Evolutionary conservation across 2,888 invertebrate genomes (phyloP).

Genomic region (Electrophaes corylata): DNA sequence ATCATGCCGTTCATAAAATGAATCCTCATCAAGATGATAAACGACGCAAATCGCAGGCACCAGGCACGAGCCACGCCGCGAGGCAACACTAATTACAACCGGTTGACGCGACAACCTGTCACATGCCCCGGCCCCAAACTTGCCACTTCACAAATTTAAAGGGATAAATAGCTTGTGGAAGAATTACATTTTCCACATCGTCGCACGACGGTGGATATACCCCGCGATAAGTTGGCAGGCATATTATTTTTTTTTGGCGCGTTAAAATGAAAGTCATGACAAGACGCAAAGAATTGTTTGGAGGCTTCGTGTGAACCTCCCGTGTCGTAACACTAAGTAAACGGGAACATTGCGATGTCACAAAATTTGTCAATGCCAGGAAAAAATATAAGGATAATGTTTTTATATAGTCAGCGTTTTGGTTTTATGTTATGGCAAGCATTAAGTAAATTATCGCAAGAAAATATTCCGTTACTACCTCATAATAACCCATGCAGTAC

Average conservation of each 20-base stretch:
- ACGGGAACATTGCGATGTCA: slow-evolving; percentile 11
- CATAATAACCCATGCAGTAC: slow-evolving; percentile 4
- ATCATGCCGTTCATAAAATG: slow-evolving; percentile 19
- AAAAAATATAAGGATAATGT: neutral
- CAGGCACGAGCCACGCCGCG: slow-evolving; percentile 34
- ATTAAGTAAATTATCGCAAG: slow-evolving; percentile 2
- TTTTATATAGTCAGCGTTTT: neutral
- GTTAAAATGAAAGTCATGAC: slow-evolving; percentile 22
- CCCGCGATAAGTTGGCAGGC: slow-evolving; percentile 13
- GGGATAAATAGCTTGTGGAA: slow-evolving; percentile 52
- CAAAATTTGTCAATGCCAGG: slow-evolving; percentile 10
- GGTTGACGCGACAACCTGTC: slow-evolving; percentile 50
- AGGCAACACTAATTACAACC: slow-evolving; percentile 46
- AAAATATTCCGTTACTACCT: slow-evolving; percentile 5
- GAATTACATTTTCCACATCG: slow-evolving; percentile 56
- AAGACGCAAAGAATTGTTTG: slow-evolving; percentile 13
- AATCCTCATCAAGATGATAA: slow-evolving; percentile 33
- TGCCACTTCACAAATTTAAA: slow-evolving; percentile 53
- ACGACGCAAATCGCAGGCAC: slow-evolving; percentile 29
- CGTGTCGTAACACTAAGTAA: slow-evolving; percentile 6
- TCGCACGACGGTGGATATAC: slow-evolving; percentile 30
- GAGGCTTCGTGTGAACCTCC: slow-evolving; percentile 5
- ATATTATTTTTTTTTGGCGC: slow-evolving; percentile 21
- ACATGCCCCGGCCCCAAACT: slow-evolving; percentile 36
- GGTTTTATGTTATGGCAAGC: neutral